Conservation (phyloP, 2,113 vertebrate genomes). For the Urocolius indicus region DNA sequence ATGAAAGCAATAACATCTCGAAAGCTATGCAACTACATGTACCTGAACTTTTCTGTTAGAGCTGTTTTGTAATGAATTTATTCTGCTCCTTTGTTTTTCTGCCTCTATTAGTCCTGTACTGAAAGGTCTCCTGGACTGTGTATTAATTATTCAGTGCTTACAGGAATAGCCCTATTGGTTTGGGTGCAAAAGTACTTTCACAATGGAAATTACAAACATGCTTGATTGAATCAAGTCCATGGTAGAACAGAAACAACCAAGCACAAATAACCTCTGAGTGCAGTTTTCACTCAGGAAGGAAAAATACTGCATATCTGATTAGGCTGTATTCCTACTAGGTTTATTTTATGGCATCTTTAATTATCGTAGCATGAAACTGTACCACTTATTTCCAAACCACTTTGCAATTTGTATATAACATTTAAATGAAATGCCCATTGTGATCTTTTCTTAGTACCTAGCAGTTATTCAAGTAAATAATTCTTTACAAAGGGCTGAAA, state of each 20-base stretch:
- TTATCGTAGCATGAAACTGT: not conserved
- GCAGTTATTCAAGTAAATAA: not conserved
- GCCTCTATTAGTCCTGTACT: not conserved
- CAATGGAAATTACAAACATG: not conserved
- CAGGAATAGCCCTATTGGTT: not conserved
- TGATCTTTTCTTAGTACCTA: not conserved
- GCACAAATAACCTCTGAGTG: not conserved
- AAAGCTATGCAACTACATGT: not conserved
- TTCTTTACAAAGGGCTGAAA: slow-evolving; percentile 17
- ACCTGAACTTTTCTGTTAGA: not conserved
- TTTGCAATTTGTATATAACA: not conserved
- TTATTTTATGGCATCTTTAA: not conserved
- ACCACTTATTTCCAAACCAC: not conserved
- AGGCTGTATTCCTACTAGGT: not conserved
- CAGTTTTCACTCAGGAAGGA: not conserved
- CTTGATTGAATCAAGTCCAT: not conserved
- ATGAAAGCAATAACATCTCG: not conserved
- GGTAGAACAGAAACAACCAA: not conserved
- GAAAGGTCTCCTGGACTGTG: not conserved
- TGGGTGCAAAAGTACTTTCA: not conserved
- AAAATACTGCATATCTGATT: not conserved
- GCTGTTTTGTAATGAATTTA: not conserved
- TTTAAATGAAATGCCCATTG: not conserved
- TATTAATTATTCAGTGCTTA: not conserved
- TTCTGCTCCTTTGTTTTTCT: not conserved